Evolutionary conservation across 2,888 invertebrate genomes (phyloP).

Genomic region (Eupithecia insigniata): DNA sequence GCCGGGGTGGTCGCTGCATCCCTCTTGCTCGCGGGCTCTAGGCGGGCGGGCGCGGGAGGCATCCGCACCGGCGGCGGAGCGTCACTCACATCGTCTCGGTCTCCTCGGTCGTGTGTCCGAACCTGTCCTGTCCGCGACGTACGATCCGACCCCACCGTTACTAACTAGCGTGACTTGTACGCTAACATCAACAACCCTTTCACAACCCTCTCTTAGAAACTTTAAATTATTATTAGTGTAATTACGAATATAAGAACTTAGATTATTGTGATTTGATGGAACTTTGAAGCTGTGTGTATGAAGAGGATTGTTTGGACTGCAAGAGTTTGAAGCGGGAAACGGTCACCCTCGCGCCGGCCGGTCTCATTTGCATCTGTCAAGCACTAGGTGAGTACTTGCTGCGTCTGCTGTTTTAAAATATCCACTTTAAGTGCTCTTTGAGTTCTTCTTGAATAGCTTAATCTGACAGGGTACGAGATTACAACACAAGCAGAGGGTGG

Average conservation of each 20-base stretch:
- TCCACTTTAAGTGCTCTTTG: constrained; percentile 54
- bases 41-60: constrained; percentile 73
- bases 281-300: constrained; percentile 64
- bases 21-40: constrained; percentile 75
- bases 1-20: constrained; percentile 74
- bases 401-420: constrained; percentile 66
- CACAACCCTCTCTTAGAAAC: constrained; percentile 42
- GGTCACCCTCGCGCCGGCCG: constrained; percentile 59
- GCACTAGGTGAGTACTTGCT: constrained; percentile 71
- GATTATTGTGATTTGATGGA: constrained; percentile 55
- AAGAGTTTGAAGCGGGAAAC: constrained; percentile 64
- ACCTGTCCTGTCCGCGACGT: constrained; percentile 80
- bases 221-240: constrained; percentile 49
- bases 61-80: constrained; percentile 59
- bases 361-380: constrained; percentile 76
- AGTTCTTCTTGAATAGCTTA: constrained; percentile 56
- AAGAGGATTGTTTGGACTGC: constrained; percentile 75
- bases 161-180: constrained; percentile 64
- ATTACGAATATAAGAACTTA: constrained; percentile 49
- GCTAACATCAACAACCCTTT: constrained; percentile 55
- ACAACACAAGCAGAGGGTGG: constrained; percentile 49
- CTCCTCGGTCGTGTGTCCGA: constrained; percentile 79
- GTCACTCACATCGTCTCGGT: constrained; percentile 81
- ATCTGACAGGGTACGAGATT: constrained; percentile 52
- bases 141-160: constrained; percentile 79